phyloP scores from a whole-genome alignment of 2,888 invertebrate genomes.

The Holacanthella duospinosa region DNA sequence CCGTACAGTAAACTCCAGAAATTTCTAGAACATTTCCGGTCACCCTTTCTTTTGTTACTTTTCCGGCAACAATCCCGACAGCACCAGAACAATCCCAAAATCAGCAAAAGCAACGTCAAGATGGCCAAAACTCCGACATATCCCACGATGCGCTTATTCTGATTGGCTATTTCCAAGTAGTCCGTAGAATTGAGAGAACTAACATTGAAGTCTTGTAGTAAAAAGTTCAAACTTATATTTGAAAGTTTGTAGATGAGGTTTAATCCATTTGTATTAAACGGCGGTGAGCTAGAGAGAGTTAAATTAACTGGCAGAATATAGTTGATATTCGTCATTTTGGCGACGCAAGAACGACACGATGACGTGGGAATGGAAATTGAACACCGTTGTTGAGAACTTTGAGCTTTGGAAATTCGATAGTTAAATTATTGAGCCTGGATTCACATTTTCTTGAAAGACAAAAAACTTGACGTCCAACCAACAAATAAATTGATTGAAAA shows the following conservation, averaged over 20 bases:
- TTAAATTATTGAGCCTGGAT: too few relatives aligned
- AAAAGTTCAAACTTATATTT: neutral
- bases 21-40: neutral
- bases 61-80: neutral
- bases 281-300: neutral
- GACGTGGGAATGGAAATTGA: too few relatives aligned
- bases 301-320: conserved; percentile 1
- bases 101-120: neutral
- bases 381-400: too few relatives aligned
- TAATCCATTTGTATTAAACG: neutral
- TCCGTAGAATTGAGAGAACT: neutral
- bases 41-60: neutral
- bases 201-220: neutral
- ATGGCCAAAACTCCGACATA: neutral
- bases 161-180: neutral
- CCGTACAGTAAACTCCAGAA: neutral
- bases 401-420: too few relatives aligned
- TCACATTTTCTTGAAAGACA: too few relatives aligned
- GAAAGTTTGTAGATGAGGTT: neutral
- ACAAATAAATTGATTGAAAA: too few relatives aligned
- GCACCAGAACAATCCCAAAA: neutral
- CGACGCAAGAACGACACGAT: too few relatives aligned
- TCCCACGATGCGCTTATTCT: neutral
- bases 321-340: neutral
- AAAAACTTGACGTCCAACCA: too few relatives aligned